These are phyloP conservation scores for Sitta europaea DNA, from an alignment of 2,113 vertebrate species.

Conservation along the genomic window DNA sequence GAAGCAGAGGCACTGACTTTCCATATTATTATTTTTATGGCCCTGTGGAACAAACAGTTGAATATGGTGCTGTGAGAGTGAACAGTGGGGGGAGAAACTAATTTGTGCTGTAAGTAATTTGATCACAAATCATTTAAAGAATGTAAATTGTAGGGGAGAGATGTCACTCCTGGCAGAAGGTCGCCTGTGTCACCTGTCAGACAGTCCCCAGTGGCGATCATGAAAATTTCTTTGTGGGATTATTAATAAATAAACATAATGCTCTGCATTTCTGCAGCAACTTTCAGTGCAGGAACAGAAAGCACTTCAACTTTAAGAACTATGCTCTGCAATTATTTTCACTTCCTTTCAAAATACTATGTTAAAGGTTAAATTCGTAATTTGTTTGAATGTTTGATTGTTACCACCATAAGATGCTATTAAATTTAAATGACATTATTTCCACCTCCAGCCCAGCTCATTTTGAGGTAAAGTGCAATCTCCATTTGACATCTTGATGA, in stretches of 20 bases:
- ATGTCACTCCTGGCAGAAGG: conserved; percentile 59
- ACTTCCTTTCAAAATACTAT: background rate
- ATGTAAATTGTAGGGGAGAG: conserved; percentile 61
- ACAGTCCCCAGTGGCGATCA: conserved; percentile 37
- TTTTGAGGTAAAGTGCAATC: background rate
- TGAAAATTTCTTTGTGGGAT: conserved; percentile 34
- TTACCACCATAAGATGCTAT: background rate
- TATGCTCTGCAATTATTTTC: background rate
- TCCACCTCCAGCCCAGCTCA: background rate
- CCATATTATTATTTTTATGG: conserved; percentile 47
- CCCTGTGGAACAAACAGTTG: conserved; percentile 20
- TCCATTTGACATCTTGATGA: background rate
- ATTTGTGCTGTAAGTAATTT: conserved; percentile 49
- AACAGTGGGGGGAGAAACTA: background rate
- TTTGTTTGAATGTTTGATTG: background rate
- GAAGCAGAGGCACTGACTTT: conserved; percentile 14
- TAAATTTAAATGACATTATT: background rate
- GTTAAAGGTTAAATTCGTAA: conserved; percentile 1
- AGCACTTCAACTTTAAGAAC: background rate
- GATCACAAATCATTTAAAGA: conserved; percentile 53
- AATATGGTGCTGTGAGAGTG: background rate
- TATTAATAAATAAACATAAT: conserved; percentile 64
- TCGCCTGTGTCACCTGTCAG: conserved; percentile 59
- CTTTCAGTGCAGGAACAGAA: background rate
- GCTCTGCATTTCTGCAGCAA: conserved; percentile 26